Conservation (phyloP, 1,140 invertebrate species). For the Drosophila kohkoa region DNA sequence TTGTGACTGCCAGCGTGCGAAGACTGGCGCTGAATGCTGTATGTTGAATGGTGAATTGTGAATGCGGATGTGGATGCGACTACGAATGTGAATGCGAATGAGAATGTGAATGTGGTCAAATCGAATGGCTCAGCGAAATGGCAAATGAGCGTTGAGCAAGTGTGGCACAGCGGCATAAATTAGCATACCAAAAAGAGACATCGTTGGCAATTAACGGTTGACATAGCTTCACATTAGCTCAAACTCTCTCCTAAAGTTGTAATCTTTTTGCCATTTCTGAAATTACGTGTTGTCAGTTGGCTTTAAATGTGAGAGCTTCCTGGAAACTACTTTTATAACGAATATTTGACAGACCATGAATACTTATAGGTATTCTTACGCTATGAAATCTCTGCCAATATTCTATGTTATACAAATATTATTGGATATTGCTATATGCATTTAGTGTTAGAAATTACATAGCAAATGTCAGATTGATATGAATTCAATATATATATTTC, state of each 20-base stretch:
- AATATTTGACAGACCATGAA: too few species aligned
- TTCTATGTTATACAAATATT: too few species aligned
- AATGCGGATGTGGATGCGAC: constrained; percentile 25
- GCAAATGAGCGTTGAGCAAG: constrained; percentile 2
- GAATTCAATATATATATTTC: too few species aligned
- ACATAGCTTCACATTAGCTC: neutral
- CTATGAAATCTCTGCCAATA: too few species aligned
- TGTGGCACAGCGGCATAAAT: constrained; percentile 28
- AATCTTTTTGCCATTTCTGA: neutral
- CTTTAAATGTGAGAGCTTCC: too few species aligned
- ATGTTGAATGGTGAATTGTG: constrained; percentile 50
- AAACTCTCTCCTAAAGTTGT: neutral
- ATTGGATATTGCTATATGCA: too few species aligned
- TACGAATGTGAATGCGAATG: constrained; percentile 7
- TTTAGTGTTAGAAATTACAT: too few species aligned
- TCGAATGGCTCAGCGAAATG: constrained; percentile 19
- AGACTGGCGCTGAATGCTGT: constrained; percentile 55
- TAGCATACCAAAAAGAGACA: constrained; percentile 21
- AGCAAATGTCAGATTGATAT: too few species aligned
- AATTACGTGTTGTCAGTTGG: neutral
- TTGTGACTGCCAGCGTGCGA: constrained; percentile 72
- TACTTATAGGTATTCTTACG: too few species aligned
- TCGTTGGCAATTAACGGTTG: constrained; percentile 32
- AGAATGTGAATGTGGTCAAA: constrained; percentile 21
- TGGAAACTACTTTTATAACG: too few species aligned